Percentiles rank a stretch among this genome's conserved stretches.
Evolutionary conservation across 2,797 vertebrate genomes (phyloP).

Genomic region (Chelonia mydas): DNA sequence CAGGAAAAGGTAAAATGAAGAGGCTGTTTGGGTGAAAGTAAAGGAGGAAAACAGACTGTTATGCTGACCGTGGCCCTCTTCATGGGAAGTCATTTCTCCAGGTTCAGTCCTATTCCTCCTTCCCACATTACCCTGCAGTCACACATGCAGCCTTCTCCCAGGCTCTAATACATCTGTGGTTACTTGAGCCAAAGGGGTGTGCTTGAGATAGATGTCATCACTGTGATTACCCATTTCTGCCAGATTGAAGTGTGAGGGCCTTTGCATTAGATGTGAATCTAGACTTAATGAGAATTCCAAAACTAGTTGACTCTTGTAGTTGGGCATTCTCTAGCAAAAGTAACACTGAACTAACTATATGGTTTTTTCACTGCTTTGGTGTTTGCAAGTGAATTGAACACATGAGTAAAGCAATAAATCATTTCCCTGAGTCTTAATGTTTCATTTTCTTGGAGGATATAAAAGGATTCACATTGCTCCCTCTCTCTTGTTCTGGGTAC

Average conservation of each 20-base stretch:
- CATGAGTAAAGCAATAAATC: background rate
- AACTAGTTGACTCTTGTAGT: background rate
- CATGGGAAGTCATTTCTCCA: background rate
- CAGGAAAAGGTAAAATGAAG: background rate
- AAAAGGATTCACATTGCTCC: background rate
- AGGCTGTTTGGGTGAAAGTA: background rate
- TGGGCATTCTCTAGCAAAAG: background rate
- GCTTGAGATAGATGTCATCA: background rate
- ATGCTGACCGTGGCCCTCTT: background rate
- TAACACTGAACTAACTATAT: background rate
- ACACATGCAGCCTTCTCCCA: background rate
- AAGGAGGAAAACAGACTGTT: background rate
- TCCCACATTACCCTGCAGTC: background rate
- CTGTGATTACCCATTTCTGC: background rate
- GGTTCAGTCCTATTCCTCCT: background rate
- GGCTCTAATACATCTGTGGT: background rate
- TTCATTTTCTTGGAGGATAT: background rate
- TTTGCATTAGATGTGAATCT: background rate
- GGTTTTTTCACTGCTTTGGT: background rate
- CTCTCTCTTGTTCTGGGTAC: background rate
- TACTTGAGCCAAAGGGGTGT: background rate
- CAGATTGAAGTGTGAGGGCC: rapidly evolving
- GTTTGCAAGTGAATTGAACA: background rate
- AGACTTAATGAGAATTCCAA: background rate
- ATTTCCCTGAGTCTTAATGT: background rate